These are phyloP conservation scores for Acanthosepion lycidas DNA, from an alignment of 2,888 invertebrate species.

Conservation along the genomic window DNA sequence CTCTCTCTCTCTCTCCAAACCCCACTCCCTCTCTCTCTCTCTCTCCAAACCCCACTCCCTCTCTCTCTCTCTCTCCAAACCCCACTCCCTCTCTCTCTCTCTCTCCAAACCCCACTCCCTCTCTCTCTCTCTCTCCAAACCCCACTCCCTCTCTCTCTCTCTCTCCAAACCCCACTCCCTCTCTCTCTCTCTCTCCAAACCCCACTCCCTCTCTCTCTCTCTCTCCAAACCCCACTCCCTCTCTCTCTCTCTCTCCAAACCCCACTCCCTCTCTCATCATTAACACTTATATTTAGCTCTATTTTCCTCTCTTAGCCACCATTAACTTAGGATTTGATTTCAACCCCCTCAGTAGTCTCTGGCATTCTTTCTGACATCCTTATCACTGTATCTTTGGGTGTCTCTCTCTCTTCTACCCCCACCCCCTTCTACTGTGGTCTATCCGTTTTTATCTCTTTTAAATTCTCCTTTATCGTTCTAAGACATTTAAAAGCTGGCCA, in stretches of 20 bases:
- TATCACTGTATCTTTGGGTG: too few relatives aligned
- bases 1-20: accelerated
- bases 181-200: accelerated
- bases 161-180: accelerated
- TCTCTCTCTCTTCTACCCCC: neutral
- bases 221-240: too few relatives aligned
- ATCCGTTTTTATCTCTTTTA: neutral
- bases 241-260: too few relatives aligned
- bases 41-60: too few relatives aligned
- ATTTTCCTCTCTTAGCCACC: too few relatives aligned
- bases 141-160: neutral
- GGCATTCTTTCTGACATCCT: too few relatives aligned
- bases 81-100: neutral
- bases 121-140: too few relatives aligned
- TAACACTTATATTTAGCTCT: too few relatives aligned
- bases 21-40: neutral
- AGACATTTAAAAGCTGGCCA: neutral
- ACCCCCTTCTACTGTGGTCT: neutral
- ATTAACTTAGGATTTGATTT: too few relatives aligned
- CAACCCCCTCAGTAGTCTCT: neutral
- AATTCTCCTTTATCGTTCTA: neutral
- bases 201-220: neutral
- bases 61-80: neutral
- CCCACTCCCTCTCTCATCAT: too few relatives aligned
- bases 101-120: too few relatives aligned